Evolutionary conservation across 2,888 invertebrate genomes (phyloP).

Genomic region (Teleiodes luculella): DNA sequence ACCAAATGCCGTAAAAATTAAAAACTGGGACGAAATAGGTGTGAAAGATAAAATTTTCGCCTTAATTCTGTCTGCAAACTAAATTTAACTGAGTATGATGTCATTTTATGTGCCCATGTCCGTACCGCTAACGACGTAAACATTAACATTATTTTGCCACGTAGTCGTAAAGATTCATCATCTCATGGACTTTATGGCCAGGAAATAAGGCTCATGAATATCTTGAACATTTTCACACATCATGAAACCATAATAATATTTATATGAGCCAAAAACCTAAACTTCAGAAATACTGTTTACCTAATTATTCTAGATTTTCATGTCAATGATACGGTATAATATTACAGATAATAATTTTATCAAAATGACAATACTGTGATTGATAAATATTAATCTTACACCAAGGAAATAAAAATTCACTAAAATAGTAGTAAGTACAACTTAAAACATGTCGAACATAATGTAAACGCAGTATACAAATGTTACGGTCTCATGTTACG

Average conservation of each 20-base stretch:
- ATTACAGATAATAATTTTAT: neutral
- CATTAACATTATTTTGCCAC: constrained; percentile 5
- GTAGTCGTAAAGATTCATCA: neutral
- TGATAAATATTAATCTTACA: too few relatives aligned
- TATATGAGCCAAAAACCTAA: too few relatives aligned
- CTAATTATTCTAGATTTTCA: too few relatives aligned
- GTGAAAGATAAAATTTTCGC: too few relatives aligned
- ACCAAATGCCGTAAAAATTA: too few relatives aligned
- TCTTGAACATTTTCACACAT: constrained; percentile 1
- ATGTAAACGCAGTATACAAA: constrained; percentile 24
- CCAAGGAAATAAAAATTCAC: neutral
- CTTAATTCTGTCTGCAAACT: too few relatives aligned
- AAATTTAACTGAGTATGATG: neutral
- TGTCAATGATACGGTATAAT: constrained; percentile 11
- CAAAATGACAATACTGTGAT: neutral
- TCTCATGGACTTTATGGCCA: neutral
- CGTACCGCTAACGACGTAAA: neutral
- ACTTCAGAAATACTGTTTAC: too few relatives aligned
- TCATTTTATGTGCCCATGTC: constrained; percentile 8
- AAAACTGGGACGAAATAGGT: too few relatives aligned
- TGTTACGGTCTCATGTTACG: constrained; percentile 27
- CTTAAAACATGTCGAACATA: constrained; percentile 12
- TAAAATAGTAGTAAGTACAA: neutral
- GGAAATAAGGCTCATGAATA: constrained; percentile 3
- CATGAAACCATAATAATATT: neutral